These are phyloP conservation scores for Eutrigla gurnardus DNA, from an alignment of 2,797 vertebrate species.

Conservation along the genomic window DNA sequence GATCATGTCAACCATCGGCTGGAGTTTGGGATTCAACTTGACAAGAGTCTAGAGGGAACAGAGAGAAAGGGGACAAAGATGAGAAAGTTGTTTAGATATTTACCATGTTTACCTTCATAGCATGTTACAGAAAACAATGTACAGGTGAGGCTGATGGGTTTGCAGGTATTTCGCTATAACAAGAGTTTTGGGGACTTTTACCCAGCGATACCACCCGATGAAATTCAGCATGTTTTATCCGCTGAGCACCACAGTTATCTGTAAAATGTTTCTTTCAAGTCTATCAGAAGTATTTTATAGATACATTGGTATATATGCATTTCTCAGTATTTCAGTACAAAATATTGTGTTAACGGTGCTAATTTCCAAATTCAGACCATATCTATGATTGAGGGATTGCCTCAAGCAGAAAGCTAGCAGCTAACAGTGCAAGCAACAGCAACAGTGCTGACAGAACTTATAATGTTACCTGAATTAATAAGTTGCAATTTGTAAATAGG, in stretches of 20 bases:
- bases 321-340: background rate
- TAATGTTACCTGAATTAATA: background rate
- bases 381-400: too few relatives aligned
- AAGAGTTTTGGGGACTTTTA: background rate
- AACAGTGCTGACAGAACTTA: too few relatives aligned
- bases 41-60: slow-evolving; percentile 87
- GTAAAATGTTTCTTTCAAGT: background rate
- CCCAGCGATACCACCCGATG: background rate
- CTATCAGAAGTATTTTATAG: background rate
- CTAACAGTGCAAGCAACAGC: too few relatives aligned
- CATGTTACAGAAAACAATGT: background rate
- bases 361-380: too few relatives aligned
- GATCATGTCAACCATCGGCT: slow-evolving; percentile 96
- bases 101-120: background rate
- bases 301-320: background rate
- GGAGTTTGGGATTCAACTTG: slow-evolving; percentile 94
- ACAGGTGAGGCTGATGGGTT: background rate
- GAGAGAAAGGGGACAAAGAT: slow-evolving; percentile 25
- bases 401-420: too few relatives aligned
- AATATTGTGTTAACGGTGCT: background rate
- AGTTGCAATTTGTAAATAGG: background rate
- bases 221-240: background rate
- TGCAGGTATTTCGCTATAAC: too few relatives aligned
- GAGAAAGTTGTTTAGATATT: background rate
- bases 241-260: background rate